Base-by-base conservation (phyloP, 2,113 vertebrate species). In the Anolis carolinensis region DNA sequence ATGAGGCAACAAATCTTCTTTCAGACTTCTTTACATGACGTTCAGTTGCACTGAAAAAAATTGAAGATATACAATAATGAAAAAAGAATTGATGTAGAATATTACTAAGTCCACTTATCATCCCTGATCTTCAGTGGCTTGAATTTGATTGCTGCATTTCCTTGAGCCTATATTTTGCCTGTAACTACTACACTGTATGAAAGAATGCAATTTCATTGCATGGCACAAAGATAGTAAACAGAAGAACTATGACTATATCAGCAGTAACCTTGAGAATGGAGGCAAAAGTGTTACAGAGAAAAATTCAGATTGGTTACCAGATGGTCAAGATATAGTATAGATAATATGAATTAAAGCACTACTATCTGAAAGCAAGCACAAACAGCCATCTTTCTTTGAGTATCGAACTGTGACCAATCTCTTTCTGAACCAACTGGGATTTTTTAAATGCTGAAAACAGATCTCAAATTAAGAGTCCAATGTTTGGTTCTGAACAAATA, bases 401-500 rank as follows among this genome's bases (percentile, higher is more conserved):
- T 0, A 0, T 68, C 83, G 92, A 81, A 0, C 55, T 85, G 93
- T 93, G 90, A 95, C 95, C 94, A 89, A 95, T 96, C 94, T 89
- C 76, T 73, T 50, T 92, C 88, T 81, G 79, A 93, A 87, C 90
- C 89, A 88, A 87, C 90, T 72, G 77, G 62, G 85, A 81, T 88
- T 74, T 86, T 87, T 10, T 78, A 90, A 90, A 93, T 93, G 59
- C 59, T 84, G 92, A 87, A 86, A 93, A 82, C 71, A 92, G 87
- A 80, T 90, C 93, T 94, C 73, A 82, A 92, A 92, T 92, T 90
- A 92, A 92, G 89, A 83, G 90, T 90, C 63, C 93, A 79, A 91
- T 93, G 91, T 93, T 93, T 89, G 59, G 0, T 88, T 91, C 85
- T 79, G 91, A 92, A 90, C 93, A 94, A 96, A 95, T 94, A 89